Evolutionary conservation across 2,113 vertebrate species (phyloP), one percentile per base, ranked within the genome.

Genomic region (Anarrhichthys ocellatus): DNA sequence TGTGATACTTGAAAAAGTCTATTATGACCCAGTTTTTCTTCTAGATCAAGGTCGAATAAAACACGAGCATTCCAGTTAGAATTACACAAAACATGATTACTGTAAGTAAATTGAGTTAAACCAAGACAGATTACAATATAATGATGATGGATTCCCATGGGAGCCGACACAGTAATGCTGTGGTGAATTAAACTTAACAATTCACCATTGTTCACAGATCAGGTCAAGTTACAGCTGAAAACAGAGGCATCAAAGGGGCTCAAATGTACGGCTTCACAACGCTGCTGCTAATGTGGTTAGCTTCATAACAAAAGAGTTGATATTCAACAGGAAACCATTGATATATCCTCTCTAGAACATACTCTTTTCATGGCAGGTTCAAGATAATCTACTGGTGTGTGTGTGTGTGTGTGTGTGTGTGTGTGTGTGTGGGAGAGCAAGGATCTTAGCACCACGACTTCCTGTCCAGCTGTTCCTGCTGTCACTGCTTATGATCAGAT

Each of bases 381-480:
- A 65, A 70, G 77, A 87, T 81, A 87, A 88, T 86, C 67, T 71
- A 34, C 64, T 29, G 58, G 67, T 69, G 73, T 64, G 38, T 76
- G 65, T 58, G 76, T 76, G 58, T 59, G 69, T 48, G 52, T 66
- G 71, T 61, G 70, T 71, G 82, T 22, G 42, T 36, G 72, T 66
- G 68, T 67, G 72, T 59, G 34, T 50, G 62, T 69, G 74, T 70
- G 63, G 65, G 71, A 17, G 48, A 58, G 50, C 20, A 11, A 40
- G 62, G 61, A 56, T 83, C 84, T 88, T 79, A 80, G 85, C 85
- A 65, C 78, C 73, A 66, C 62, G 58, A 87, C 89, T 93, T 92
- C 90, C 91, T 86, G 90, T 90, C 91, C 92, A 92, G 89, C 92
- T 93, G 92, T 91, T 92, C 88, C 87, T 83, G 87, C 87, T 87